phyloP scores from a whole-genome alignment of 2,113 vertebrate species.

The Scomber japonicus region DNA sequence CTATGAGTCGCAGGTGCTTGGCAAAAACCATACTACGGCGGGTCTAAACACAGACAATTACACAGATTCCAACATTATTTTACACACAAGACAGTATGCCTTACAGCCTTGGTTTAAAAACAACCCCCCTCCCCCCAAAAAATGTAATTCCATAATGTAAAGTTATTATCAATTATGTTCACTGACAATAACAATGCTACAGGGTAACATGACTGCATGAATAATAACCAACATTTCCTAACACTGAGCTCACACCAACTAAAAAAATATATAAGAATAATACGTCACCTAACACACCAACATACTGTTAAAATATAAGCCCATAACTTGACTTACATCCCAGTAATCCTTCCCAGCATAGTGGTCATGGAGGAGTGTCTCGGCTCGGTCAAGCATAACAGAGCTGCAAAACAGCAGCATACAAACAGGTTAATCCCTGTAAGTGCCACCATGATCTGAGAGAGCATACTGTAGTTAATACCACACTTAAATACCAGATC shows the following conservation, averaged over 20 bases:
- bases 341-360: constrained; percentile 97
- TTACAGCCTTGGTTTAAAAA: neutral
- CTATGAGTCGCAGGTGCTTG: constrained; percentile 91
- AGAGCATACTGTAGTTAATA: neutral
- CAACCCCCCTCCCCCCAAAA: neutral
- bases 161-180: neutral
- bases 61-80: neutral
- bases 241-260: neutral
- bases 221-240: no score
- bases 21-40: constrained; percentile 98
- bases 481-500: neutral
- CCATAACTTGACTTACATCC: constrained; percentile 89
- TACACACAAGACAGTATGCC: neutral
- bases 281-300: neutral
- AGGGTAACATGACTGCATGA: neutral
- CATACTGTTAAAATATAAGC: neutral
- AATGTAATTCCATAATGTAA: neutral
- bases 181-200: neutral
- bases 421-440: neutral
- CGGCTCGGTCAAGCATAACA: constrained; percentile 96
- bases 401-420: constrained; percentile 47
- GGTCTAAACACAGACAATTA: constrained; percentile 81
- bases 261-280: neutral
- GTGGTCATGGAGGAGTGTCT: constrained; percentile 97
- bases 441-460: neutral